Evolutionary conservation across 2,888 invertebrate species (phyloP), one percentile per base, ranked within the genome.

Genomic region (Hedychridium roseum): DNA sequence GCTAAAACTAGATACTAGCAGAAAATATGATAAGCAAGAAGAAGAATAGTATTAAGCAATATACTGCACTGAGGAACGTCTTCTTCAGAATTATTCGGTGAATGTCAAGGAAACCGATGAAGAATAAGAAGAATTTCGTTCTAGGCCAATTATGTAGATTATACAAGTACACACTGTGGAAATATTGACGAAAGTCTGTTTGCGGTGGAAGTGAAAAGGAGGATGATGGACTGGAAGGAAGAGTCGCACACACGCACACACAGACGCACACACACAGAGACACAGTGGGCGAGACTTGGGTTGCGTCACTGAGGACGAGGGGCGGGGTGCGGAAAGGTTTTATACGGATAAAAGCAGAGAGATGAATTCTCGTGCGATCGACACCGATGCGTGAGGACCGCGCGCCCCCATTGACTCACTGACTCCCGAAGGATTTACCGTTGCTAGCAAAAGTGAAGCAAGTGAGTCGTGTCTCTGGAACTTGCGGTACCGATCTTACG

Each of bases 401-500:
- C 36, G 55, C 50, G 57, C 68, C 59, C 68, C 58, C 60, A 57
- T 63, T 63, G 73, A 71, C 73, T 73, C 71, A 71, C 73, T 71
- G 73, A 73, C 71, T 71, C 70, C 68, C 70, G 71, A 73, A 69
- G 71, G 73, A 68, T 66, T 63, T 72, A 73, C 73, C 73, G 73
- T 73, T 73, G 64, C 68, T 60, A 70, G 73, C 73, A 73, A 73
- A 73, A 73, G 73, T 73, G 73, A 73, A 73, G 70, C 70, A 66
- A 73, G 73, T 68, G 58, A 64, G 64, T 52, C 60, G 73, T 73
- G 73, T 73, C 73, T 73, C 73, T 73, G 73, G 73, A 71, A 68
- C 73, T 73, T 73, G 72, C 73, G 73, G 73, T 73, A 73, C 67
- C 66, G 50, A 63, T 64, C 50, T 57, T 57, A 49, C 32, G 36